Evolutionary conservation across 1,140 invertebrate genomes (phyloP), one percentile per base, ranked within the genome.

Genomic region (Drosophila ambigua): DNA sequence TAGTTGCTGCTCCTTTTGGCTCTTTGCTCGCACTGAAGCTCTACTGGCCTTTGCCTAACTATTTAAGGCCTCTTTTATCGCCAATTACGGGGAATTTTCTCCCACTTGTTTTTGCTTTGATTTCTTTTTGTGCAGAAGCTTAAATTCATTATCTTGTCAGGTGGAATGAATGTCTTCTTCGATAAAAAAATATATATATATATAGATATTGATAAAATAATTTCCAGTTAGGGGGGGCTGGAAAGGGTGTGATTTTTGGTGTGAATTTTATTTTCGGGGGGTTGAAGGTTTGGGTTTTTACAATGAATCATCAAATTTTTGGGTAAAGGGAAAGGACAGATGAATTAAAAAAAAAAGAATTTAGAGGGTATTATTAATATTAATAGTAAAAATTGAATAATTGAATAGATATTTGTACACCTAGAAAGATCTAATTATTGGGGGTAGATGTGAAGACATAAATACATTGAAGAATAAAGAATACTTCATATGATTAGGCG

Each of bases 61-160:
- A 87, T 87, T 88, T 87, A 88, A 82, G 66, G 62, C 23, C 16
- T 43, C 57, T 46, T 65, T 75, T 48, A 63, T 53, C 46, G 61
- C 31, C 54, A 45, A 53, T 69, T 67, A 48, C 63, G 82, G 79
- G 64, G 65, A 58, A 57, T 43, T 69, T 69, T 69, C n/a, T 23
- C 51, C 51, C 49, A 74, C 61, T 77, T 80, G 31, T 39, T 48
- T 49, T 48, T 35, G 48, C 26, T 62, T 8, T 44, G 16, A 64
- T 49, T 44, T 31, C 31, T 31, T 9, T 31, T 63, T 52, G 48
- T 35, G 15, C 48, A 52, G 61, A 41, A 57, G 79, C 83, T 88
- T 72, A 82, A 39, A 23, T 68, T 63, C n/a, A 49, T 41, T 87
- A 87, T 88, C 82, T 78, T 87, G 83, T 78, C 82, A 79, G 74